phyloP scores from a whole-genome alignment of 2,797 vertebrate species.

The Paedocypris micromegethes region DNA sequence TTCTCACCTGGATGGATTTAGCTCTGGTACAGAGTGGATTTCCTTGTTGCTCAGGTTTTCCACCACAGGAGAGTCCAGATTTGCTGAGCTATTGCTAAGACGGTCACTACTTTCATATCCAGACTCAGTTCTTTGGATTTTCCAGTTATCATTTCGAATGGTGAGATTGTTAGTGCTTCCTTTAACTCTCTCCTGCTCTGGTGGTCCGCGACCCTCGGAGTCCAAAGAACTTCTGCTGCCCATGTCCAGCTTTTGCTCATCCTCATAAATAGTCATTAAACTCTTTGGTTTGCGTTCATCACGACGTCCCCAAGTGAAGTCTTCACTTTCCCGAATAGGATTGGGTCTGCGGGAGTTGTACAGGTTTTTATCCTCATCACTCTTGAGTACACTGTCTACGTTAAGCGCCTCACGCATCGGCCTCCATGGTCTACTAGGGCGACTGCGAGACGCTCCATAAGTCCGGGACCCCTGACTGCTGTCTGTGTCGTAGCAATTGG shows the following conservation, averaged over 20 bases:
- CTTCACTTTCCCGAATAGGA: slow-evolving; percentile 51
- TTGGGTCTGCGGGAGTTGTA: slow-evolving; percentile 71
- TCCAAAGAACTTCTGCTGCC: slow-evolving; percentile 81
- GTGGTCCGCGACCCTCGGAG: slow-evolving; percentile 68
- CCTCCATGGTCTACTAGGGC: slow-evolving; percentile 73
- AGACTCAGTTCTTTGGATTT: slow-evolving; percentile 87
- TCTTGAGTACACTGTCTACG: slow-evolving; percentile 86
- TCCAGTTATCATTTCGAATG: slow-evolving; percentile 76
- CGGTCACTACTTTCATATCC: slow-evolving; percentile 92
- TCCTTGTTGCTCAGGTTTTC: slow-evolving; percentile 69
- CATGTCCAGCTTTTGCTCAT: slow-evolving; percentile 80
- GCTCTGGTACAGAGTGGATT: slow-evolving; percentile 65
- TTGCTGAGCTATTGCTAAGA: slow-evolving; percentile 85
- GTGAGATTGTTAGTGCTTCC: slow-evolving; percentile 60
- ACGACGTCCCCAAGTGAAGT: slow-evolving; percentile 55
- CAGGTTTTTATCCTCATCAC: slow-evolving; percentile 63
- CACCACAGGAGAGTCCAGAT: slow-evolving; percentile 77
- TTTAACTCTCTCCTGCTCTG: slow-evolving; percentile 69
- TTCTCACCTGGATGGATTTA: slow-evolving; percentile 70
- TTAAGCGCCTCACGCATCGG: slow-evolving; percentile 88
- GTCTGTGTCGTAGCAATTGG: slow-evolving; percentile 84
- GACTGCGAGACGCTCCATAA: slow-evolving; percentile 60
- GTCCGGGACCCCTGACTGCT: slow-evolving; percentile 81
- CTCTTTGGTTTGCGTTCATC: slow-evolving; percentile 79
- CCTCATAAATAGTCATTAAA: slow-evolving; percentile 94